Evolutionary conservation across 2,797 vertebrate genomes (phyloP), one percentile per base, ranked within the genome.

Genomic region (Poecile montanus): DNA sequence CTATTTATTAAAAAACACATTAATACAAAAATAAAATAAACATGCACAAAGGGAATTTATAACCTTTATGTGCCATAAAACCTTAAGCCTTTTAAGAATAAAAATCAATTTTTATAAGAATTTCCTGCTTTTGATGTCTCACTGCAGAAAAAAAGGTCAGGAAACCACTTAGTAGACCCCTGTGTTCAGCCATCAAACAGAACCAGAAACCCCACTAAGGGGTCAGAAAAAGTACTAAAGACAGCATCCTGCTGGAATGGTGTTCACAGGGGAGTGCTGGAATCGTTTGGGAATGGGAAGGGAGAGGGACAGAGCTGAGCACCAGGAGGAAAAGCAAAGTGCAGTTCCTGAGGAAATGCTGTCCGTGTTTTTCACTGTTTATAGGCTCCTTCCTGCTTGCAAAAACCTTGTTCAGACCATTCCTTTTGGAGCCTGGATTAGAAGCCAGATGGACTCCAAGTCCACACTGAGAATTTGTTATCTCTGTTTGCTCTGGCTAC

Each of bases 341-440:
- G 16, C 13, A n/a, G 0, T 0, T 16, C 8, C 30, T 60, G 70
- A 47, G 19, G 40, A 48, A 44, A 16, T 48, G 36, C 36, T 30
- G 12, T 27, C 30, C 0, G 0, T 27, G 34, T 50, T 16, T 36
- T 34, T 57, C 51, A 5, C 22, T 18, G 34, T 57, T 34, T 23
- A 9, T 4, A 2, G 15, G 9, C 47, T 50, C 42, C 18, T 32
- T 45, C 45, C 26, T 50, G 32, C 45, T 15, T 14, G 26, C 62
- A 32, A 11, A 78, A 13, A 20, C 6, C 8, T 66, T 8, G 3
- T 20, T 53, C 16, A 45, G 27, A 21, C 2, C 47, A 4, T 10
- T 21, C 30, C 32, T 36, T 54, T 26, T 11, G 51, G 25, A 51
- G 34, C 25, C 18, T 18, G 18, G 17, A 6, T 65, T 27, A 21